Evolutionary conservation across 2,797 vertebrate species (phyloP).

Genomic region (Galagoides demidoff): DNA sequence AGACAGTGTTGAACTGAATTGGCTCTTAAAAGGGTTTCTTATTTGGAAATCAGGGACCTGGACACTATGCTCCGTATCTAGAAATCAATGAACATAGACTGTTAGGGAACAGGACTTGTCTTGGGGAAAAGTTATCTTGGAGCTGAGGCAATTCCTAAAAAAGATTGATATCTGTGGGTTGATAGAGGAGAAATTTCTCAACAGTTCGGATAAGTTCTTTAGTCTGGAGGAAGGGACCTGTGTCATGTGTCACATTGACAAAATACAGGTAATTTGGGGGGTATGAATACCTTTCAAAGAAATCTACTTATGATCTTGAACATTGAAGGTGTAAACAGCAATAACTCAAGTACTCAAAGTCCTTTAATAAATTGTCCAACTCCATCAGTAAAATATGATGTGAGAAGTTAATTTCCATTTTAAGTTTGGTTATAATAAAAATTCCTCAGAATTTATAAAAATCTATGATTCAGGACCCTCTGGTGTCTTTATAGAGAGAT

Average conservation of each 20-base stretch:
- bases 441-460: constrained; percentile 32
- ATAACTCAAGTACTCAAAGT: not conserved
- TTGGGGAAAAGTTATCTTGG: not conserved
- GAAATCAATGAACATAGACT: not conserved
- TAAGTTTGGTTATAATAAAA: not conserved
- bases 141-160: not conserved
- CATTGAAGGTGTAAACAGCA: not conserved
- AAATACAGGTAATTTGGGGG: not conserved
- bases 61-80: not conserved
- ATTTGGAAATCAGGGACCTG: not conserved
- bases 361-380: not conserved
- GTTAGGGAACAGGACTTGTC: not conserved
- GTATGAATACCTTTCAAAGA: not conserved
- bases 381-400: not conserved
- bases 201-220: not conserved
- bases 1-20: not conserved
- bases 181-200: not conserved
- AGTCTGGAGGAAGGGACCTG: not conserved
- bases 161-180: not conserved
- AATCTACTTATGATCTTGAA: not conserved
- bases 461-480: not conserved
- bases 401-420: not conserved
- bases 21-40: not conserved
- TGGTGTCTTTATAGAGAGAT: not conserved
- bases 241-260: accelerated